Percentiles rank a stretch among this genome's conserved stretches.
Evolutionary conservation across 2,113 vertebrate genomes (phyloP).

Genomic region (Emydura subglobosa): DNA sequence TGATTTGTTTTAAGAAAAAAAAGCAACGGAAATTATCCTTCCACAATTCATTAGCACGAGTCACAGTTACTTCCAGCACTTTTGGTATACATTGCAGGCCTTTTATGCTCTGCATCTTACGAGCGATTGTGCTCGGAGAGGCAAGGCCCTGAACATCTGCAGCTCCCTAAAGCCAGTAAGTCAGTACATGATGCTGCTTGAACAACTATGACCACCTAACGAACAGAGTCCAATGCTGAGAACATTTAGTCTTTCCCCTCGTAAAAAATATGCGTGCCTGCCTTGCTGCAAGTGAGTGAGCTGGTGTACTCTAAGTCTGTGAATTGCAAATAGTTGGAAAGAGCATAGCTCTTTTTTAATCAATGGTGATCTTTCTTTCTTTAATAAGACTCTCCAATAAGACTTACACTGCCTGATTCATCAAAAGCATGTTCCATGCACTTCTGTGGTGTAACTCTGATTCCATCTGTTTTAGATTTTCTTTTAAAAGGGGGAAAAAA

Average conservation of each 20-base stretch:
- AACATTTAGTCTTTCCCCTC: slow-evolving; percentile 3
- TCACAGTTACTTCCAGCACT: slow-evolving; percentile 56
- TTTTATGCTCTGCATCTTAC: slow-evolving; percentile 1
- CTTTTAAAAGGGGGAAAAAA: slow-evolving; percentile 20
- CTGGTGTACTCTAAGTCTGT: not conserved
- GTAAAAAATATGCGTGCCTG: not conserved
- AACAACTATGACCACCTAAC: not conserved
- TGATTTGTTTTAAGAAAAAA: slow-evolving; percentile 66
- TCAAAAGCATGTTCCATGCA: not conserved
- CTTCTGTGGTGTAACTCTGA: not conserved
- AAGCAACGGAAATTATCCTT: slow-evolving; percentile 70
- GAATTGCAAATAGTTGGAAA: not conserved
- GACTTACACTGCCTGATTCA: not conserved
- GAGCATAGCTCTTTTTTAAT: not conserved
- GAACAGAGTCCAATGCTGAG: not conserved
- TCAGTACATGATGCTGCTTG: not conserved
- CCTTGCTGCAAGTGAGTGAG: fast-evolving
- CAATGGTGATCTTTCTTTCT: not conserved
- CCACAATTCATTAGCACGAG: slow-evolving; percentile 59
- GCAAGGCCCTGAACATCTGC: slow-evolving; percentile 27
- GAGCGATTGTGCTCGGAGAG: slow-evolving; percentile 2
- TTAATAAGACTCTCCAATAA: not conserved
- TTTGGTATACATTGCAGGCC: not conserved
- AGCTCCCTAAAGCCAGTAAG: slow-evolving; percentile 4
- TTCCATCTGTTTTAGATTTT: slow-evolving; percentile 10